Evolutionary conservation across 1,140 invertebrate species (phyloP), one percentile per base, ranked within the genome.

Genomic region (Radopholus similis): DNA sequence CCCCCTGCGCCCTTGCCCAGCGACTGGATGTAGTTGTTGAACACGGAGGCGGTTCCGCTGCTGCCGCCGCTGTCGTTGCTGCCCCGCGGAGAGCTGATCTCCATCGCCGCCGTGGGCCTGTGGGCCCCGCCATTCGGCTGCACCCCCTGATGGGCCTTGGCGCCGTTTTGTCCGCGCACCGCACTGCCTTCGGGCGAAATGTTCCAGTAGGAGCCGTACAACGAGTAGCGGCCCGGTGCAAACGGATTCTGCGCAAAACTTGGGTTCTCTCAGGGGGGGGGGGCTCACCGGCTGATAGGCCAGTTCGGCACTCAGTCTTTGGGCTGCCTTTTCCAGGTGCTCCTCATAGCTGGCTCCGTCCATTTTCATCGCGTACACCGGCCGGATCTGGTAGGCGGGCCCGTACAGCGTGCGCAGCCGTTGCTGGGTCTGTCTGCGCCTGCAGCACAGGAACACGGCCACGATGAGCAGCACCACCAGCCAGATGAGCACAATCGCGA

Each of bases 151-250:
- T 15, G 28, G 13, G 38, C 32, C 28, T 62, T 26, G 40, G 4
- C 3, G 54, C 54, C 38, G 64, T 44, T 34, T 63, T 18, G 6
- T 62, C 23, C 18, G 44, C 26, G 23, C 38, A 34, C 73, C 8
- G 58, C 28, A 44, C 54, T 64, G 32, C 37, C 49, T 8, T 49
- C 42, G 13, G 51, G 49, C 4, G 72, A 74, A 13, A 79, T 51
- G 66, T 79, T 79, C 77, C 77, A 79, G 53, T 79, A 79, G 5
- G 78, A 81, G 38, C 77, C 77, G 40, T 79, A 79, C 23, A 81
- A 56, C 1, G 77, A 79, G 18, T 77, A 59, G n/a, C 78, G 76
- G 18, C 75, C 73, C 51, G 59, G 37, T 62, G 67, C 59, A 21
- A 73, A 75, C 18, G 26, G 66, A 23, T 73, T 28, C 63, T 51